phyloP scores from a whole-genome alignment of 2,888 invertebrate genomes.

The Megastigmus dorsalis region DNA sequence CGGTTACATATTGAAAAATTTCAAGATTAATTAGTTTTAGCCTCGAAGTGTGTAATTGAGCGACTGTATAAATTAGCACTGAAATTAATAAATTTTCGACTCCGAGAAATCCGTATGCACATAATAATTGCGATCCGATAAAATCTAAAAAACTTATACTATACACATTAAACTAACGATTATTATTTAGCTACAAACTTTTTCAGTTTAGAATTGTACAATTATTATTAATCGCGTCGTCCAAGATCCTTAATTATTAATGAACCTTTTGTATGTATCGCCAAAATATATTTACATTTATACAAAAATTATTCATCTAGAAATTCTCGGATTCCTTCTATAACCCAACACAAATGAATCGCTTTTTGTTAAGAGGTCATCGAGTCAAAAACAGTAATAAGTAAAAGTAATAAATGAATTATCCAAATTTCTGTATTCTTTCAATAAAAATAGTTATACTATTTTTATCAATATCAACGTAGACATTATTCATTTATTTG shows the following conservation, averaged over 20 bases:
- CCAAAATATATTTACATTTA: slow-evolving; percentile 47
- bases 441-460: too few relatives aligned
- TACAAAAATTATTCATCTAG: slow-evolving; percentile 30
- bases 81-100: background rate
- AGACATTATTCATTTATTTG: too few relatives aligned
- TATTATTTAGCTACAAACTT: slow-evolving; percentile 22
- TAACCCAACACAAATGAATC: slow-evolving; percentile 24
- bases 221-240: slow-evolving; percentile 16
- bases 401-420: too few relatives aligned
- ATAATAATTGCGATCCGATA: background rate
- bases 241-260: slow-evolving; percentile 17
- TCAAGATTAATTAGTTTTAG: background rate
- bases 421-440: too few relatives aligned
- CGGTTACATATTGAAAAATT: background rate
- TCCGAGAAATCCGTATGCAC: background rate
- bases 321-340: slow-evolving; percentile 20
- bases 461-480: too few relatives aligned
- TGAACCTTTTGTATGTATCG: slow-evolving; percentile 16
- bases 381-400: too few relatives aligned
- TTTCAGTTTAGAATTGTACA: slow-evolving; percentile 38
- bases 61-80: background rate
- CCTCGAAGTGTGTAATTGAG: slow-evolving; percentile 10
- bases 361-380: slow-evolving; percentile 30
- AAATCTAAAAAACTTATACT: slow-evolving; percentile 22
- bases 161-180: slow-evolving; percentile 20